Base-by-base conservation (phyloP, 2,797 vertebrate species). In the Moxostoma hubbsi region DNA sequence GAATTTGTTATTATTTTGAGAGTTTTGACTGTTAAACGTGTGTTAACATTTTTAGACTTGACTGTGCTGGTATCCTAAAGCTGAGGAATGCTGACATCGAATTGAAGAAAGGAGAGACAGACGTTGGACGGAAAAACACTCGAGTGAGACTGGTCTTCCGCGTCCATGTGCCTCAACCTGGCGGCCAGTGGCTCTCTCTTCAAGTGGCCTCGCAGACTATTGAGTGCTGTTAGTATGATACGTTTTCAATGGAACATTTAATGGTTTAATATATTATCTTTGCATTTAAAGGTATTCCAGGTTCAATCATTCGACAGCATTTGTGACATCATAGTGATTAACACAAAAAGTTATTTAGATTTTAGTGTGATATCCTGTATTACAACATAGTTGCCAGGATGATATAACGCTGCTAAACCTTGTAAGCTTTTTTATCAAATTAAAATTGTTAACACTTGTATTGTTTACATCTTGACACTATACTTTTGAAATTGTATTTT, bases 121-220 rank as follows among this genome's bases (percentile, higher is more conserved):
- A 96, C 81, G 94, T 96, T 0, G 95, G 95, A 7, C 90, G 95
- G 73, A 96, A 96, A 90, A 96, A 96, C 90, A 96, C 95, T 0
- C 91, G 95, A 0, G 95, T 96, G 63, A 90, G 94, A 10, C 88
- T 96, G 13, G 94, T 96, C 6, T 96, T 96, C 88, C 93, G 95
- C 0, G 93, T 96, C 5, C 95, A 96, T 65, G 89, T 96, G 62
- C 95, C 94, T 0, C 94, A 96, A 89, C 73, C 94, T 83, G 90
- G 87, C 0, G 93, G 94, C 12, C 90, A 93, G 69, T 86, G 93
- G 47, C 58, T 96, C 7, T 95, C 95, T 75, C 87, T 96, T 84
- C 95, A 96, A 87, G 93, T 87, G 0, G 93, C 95, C 0, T 96
- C 95, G 0, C 93, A 94, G 75, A 92, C 94, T 78, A 95, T 96